Evolutionary conservation across 2,113 vertebrate species (phyloP).

Genomic region (Lampris megalopsis): DNA sequence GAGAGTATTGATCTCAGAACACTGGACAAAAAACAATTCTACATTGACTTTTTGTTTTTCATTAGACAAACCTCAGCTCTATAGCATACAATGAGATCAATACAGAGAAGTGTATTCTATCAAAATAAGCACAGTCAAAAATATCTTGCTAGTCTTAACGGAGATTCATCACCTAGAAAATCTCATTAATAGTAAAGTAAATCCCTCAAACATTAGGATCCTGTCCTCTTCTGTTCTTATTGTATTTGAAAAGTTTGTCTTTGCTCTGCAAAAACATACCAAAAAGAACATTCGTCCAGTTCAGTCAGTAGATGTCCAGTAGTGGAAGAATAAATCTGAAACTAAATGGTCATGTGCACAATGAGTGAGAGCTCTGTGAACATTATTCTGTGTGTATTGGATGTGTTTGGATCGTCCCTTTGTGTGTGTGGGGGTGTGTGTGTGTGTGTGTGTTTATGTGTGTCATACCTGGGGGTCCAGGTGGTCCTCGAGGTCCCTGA

Average conservation of each 20-base stretch:
- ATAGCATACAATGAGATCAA: conserved; percentile 59
- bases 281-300: not conserved
- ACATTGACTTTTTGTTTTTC: conserved; percentile 54
- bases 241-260: conserved; percentile 40
- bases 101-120: conserved; percentile 63
- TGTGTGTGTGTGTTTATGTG: not conserved
- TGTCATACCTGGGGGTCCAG: conserved; percentile 68
- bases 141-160: conserved; percentile 48
- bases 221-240: conserved; percentile 24
- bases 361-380: not conserved
- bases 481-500: conserved; percentile 74
- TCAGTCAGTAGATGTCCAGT: not conserved
- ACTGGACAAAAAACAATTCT: conserved; percentile 57
- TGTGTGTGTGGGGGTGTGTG: not conserved
- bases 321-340: conserved; percentile 1
- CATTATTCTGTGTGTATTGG: not conserved
- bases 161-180: conserved; percentile 22
- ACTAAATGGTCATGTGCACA: not conserved
- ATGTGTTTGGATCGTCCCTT: not conserved
- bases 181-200: conserved; percentile 23
- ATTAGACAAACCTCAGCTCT: conserved; percentile 53
- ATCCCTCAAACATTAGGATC: conserved; percentile 44
- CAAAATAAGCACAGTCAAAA: conserved; percentile 52
- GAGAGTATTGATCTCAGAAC: conserved; percentile 65
- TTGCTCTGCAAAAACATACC: conserved; percentile 2